Conservation (phyloP, 2,888 invertebrate genomes). For the Meiosimyza decipiens region DNA sequence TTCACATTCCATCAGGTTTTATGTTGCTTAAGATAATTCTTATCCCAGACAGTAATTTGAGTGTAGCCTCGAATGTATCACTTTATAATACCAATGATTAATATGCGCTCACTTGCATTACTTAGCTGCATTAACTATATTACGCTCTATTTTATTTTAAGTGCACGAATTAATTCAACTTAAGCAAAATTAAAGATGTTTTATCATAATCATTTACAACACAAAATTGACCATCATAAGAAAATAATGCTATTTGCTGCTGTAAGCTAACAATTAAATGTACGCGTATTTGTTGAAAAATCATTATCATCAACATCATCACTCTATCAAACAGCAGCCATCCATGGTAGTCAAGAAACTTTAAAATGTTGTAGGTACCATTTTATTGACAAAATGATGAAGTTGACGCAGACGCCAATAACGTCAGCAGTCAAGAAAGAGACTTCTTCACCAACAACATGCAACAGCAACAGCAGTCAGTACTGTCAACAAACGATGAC, state of each 20-base stretch:
- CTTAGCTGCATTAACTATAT: too few relatives aligned
- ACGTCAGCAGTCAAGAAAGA: not conserved
- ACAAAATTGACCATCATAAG: constrained; percentile 23
- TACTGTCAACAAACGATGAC: constrained; percentile 19
- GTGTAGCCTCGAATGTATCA: too few relatives aligned
- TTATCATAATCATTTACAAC: constrained; percentile 13
- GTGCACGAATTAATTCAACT: too few relatives aligned
- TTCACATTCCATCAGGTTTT: not conserved
- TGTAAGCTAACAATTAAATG: not conserved
- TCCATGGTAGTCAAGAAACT: not conserved
- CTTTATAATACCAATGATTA: too few relatives aligned
- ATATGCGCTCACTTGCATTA: too few relatives aligned
- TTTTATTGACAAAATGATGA: constrained; percentile 11
- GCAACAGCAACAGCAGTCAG: constrained; percentile 2
- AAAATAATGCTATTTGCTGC: constrained; percentile 6
- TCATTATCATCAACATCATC: not conserved
- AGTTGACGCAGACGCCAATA: constrained; percentile 14
- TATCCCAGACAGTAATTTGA: too few relatives aligned
- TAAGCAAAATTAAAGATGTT: too few relatives aligned
- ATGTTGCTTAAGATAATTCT: too few relatives aligned
- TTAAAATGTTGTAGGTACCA: constrained; percentile 23
- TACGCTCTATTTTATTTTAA: too few relatives aligned
- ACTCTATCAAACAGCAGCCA: constrained; percentile 19
- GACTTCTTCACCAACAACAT: not conserved
- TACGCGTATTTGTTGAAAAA: not conserved